These are phyloP conservation scores for Sciurus vulgaris DNA, from an alignment of 2,797 vertebrate genomes.

Conservation along the genomic window DNA sequence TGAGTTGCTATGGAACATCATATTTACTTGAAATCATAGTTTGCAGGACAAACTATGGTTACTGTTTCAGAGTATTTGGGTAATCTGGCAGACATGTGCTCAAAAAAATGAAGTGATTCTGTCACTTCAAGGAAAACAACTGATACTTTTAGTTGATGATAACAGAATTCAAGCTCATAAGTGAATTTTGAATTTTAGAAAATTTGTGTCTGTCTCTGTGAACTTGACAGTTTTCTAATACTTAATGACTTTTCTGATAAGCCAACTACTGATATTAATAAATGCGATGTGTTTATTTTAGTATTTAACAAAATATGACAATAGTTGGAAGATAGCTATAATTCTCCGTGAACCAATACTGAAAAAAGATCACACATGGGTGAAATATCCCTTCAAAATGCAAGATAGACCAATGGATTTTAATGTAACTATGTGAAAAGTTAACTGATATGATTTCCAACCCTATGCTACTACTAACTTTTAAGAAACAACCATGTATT, in stretches of 20 bases:
- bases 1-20: slow-evolving; percentile 29
- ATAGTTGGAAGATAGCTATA: not conserved
- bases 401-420: slow-evolving; percentile 25
- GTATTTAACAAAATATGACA: not conserved
- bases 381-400: not conserved
- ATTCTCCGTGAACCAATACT: not conserved
- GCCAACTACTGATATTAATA: not conserved
- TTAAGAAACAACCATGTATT: not conserved
- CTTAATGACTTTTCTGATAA: not conserved
- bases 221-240: not conserved
- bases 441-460: not conserved
- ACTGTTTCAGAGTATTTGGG: not conserved
- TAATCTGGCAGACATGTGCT: slow-evolving; percentile 44
- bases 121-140: slow-evolving; percentile 13
- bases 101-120: not conserved
- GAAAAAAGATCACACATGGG: not conserved
- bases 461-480: not conserved
- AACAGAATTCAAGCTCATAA: slow-evolving; percentile 17
- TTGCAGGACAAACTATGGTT: not conserved
- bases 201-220: not conserved
- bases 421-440: not conserved
- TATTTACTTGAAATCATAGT: slow-evolving; percentile 56
- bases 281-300: not conserved
- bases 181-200: slow-evolving; percentile 21
- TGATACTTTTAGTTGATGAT: slow-evolving; percentile 33